Evolutionary conservation across 2,797 vertebrate species (phyloP).

Genomic region (Percopsis omiscomaycus): DNA sequence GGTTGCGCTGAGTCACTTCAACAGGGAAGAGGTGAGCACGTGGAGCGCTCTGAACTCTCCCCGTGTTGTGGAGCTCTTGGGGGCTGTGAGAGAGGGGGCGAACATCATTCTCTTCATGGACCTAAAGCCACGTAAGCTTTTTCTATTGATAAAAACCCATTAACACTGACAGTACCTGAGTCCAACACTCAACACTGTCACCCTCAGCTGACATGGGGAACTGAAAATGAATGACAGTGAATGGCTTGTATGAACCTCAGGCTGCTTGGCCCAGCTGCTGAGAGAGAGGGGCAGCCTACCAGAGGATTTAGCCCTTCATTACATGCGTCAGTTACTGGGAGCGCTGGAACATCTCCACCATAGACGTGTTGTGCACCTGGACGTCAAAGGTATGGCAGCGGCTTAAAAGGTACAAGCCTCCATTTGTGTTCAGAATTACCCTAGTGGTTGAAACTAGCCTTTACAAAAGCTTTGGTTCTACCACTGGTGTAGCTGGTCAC

Average conservation of each 20-base stretch:
- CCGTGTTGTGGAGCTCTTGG: conserved; percentile 87
- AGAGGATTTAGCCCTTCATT: conserved; percentile 89
- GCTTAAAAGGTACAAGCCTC: neutral
- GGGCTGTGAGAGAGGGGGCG: conserved; percentile 87
- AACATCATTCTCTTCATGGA: conserved; percentile 94
- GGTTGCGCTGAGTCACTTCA: conserved; percentile 86
- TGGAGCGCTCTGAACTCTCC: conserved; percentile 83
- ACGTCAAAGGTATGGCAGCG: conserved; percentile 87
- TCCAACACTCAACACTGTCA: neutral
- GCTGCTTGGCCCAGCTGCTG: conserved; percentile 87
- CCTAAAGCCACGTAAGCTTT: conserved; percentile 85
- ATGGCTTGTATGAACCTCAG: conserved; percentile 50
- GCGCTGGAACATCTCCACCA: conserved; percentile 90
- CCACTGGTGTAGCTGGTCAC: neutral
- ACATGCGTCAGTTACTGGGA: conserved; percentile 85
- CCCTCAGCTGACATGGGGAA: neutral
- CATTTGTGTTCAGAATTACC: neutral
- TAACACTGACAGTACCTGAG: neutral
- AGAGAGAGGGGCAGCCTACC: conserved; percentile 81
- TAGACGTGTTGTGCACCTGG: conserved; percentile 86
- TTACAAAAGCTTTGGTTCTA: too few species aligned
- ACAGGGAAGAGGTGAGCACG: conserved; percentile 85
- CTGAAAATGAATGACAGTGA: neutral
- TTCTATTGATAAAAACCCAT: neutral
- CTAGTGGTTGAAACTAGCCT: too few species aligned